Base-by-base conservation (phyloP, 2,113 vertebrate genomes). In the Riparia riparia region DNA sequence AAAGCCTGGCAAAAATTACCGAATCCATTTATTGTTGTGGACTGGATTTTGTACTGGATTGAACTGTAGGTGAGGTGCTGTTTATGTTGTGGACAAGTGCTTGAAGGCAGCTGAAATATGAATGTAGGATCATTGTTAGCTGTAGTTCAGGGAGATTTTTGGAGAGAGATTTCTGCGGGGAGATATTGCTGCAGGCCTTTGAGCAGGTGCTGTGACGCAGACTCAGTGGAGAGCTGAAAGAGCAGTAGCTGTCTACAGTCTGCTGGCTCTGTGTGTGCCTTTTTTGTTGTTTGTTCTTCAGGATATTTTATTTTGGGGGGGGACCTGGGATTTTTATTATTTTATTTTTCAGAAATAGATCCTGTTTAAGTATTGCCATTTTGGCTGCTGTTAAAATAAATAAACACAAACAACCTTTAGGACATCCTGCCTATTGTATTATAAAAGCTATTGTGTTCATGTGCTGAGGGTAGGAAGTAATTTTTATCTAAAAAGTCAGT, bases 351-450 rank as follows among this genome's bases (percentile, higher is more conserved):
- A 64, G 71, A 60, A 92, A 29, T n/a, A 86, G 64, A 53, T 95
- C 60, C 56, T 61, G 41, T 85, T 20, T 83, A 60, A 80, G 63
- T 51, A 15, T 58, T 73, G 44, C 80, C 32, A 41, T 88, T 91
- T 73, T 93, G 88, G 56, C 79, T 63, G 29, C 47, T 85, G 29
- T 82, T 89, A 15, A 13, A 77, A 15, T 21, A 77, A 45, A 77
- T 83, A 73, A 93, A 82, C 53, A 54, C 9, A 31, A 91, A 28
- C 68, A 92, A 28, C 68, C 50, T 83, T 86, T 94, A 90, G 82
- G 79, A 93, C 51, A 76, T 94, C 87, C 82, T 96, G 81, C 42
- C 61, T 32, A 66, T 90, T 95, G 85, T 93, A 72, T 61, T 91
- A 32, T 65, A 76, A 89, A 93, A 45, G 37, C 79, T 85, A 44